Evolutionary conservation across 2,888 invertebrate genomes (phyloP).

Genomic region (Diarsia rubi): DNA sequence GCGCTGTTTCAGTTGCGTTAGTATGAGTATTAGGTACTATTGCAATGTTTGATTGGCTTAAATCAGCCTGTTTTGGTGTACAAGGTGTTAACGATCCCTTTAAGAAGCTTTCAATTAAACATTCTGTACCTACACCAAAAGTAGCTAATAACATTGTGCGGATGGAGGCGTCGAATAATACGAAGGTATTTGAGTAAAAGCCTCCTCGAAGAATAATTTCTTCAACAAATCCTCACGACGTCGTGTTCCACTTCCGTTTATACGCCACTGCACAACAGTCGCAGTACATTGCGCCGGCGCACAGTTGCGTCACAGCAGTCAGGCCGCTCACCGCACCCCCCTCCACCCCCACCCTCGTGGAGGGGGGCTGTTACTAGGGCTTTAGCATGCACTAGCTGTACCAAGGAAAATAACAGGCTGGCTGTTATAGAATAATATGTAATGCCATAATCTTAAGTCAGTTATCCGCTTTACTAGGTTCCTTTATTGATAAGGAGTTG

Average conservation of each 20-base stretch:
- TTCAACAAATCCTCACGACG: background rate
- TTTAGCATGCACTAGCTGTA: slow-evolving; percentile 65
- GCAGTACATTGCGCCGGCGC: slow-evolving; percentile 73
- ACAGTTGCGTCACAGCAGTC: slow-evolving; percentile 82
- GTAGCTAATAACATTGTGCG: too few relatives aligned
- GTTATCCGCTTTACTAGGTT: slow-evolving; percentile 21
- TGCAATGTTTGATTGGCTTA: background rate
- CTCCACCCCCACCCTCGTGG: slow-evolving; percentile 72
- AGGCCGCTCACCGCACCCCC: slow-evolving; percentile 85
- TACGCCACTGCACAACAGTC: slow-evolving; percentile 67
- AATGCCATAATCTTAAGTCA: slow-evolving; percentile 31
- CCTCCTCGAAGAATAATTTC: background rate
- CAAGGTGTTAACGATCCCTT: too few relatives aligned
- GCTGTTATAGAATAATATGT: slow-evolving; percentile 41
- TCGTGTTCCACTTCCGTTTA: slow-evolving; percentile 45
- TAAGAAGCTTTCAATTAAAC: too few relatives aligned
- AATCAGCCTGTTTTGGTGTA: too few relatives aligned
- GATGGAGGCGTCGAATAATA: too few relatives aligned
- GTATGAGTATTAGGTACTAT: background rate
- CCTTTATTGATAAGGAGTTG: slow-evolving; percentile 11
- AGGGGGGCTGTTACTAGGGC: slow-evolving; percentile 77
- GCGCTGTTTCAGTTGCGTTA: background rate
- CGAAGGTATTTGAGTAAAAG: too few relatives aligned
- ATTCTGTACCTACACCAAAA: too few relatives aligned
- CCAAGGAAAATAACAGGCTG: slow-evolving; percentile 54